Evolutionary conservation across 2,113 vertebrate species (phyloP).

Genomic region (Phalacrocorax carbo): DNA sequence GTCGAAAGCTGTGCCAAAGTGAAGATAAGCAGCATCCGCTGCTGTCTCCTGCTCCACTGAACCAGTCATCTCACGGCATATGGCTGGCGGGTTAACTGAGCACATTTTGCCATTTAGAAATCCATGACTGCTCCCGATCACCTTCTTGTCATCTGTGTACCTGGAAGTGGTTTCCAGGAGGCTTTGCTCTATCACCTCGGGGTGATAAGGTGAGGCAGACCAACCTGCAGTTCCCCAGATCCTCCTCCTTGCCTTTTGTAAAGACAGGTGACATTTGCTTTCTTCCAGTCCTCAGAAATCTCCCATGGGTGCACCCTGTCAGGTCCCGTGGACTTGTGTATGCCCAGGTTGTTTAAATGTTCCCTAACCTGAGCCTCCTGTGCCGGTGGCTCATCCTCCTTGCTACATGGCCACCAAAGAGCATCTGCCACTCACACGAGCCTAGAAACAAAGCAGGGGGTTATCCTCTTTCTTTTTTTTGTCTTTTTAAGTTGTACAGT

Average conservation of each 20-base stretch:
- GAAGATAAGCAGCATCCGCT: neutral
- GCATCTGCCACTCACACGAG: rapidly evolving
- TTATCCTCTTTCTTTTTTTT: neutral
- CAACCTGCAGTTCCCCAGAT: neutral
- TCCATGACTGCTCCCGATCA: neutral
- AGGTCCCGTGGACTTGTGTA: too few species aligned
- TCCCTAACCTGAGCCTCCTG: neutral
- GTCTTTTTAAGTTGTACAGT: neutral
- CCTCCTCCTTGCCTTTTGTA: neutral
- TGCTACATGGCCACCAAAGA: too few species aligned
- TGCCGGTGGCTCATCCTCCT: rapidly evolving
- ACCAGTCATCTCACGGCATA: neutral
- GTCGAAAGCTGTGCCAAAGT: too few species aligned
- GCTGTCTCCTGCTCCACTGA: neutral
- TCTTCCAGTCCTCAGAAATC: neutral
- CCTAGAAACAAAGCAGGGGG: neutral
- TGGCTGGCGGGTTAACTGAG: neutral
- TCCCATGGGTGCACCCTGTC: rapidly evolving
- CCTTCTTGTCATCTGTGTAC: neutral
- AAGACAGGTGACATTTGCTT: neutral
- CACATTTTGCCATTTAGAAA: rapidly evolving
- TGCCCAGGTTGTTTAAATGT: rapidly evolving
- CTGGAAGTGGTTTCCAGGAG: neutral
- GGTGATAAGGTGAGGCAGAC: neutral
- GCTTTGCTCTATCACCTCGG: neutral